Base-by-base conservation (phyloP, 35 echinoderm and acorn worm species). In the Ophioderma brevispina region DNA sequence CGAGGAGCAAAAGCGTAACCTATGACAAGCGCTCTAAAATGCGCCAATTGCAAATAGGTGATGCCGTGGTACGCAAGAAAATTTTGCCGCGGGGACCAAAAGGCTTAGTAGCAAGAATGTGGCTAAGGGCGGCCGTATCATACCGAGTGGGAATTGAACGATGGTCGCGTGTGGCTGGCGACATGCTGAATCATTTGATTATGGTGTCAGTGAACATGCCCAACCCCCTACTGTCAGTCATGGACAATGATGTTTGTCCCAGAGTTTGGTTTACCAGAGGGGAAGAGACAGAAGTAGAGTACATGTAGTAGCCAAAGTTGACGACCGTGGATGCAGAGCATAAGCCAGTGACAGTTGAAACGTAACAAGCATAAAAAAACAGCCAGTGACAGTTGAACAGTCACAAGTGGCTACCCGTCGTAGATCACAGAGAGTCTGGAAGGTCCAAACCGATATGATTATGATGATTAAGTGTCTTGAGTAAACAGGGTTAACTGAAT, bases 1-100 rank as follows among this genome's bases (percentile, higher is more conserved):
- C n/a, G n/a, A n/a, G 31, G 32, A 50, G 2, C 81, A 90, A 59
- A 90, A 85, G 46, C n/a, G 55, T 13, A 37, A 89, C 0, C 76
- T n/a, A 95, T 87, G 77, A 82, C 55, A 36, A 30, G 13, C 39
- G 28, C 76, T 49, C 46, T 23, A 77, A 80, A 64, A 13, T n/a
- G n/a, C n/a, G 79, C 89, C 25, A 40, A 75, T 25, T 96, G 92
- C 37, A 6, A 96, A 31, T 37, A 40, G 17, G 85, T 88, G 8
- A n/a, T 19, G 17, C 36, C n/a, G n/a, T 86, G 92, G 4, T 85
- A 81, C 64, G 85, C 75, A 25, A 19, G 77, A 10, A 86, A 96
- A n/a, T n/a, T 50, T 80, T 36, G 17, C 80, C 41, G 0, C 13
- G 17, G 0, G 86, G 89, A 35, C 63, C 40, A 8, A 35, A 92